phyloP scores from a whole-genome alignment of 2,113 vertebrate species.

The Prinia subflava region DNA sequence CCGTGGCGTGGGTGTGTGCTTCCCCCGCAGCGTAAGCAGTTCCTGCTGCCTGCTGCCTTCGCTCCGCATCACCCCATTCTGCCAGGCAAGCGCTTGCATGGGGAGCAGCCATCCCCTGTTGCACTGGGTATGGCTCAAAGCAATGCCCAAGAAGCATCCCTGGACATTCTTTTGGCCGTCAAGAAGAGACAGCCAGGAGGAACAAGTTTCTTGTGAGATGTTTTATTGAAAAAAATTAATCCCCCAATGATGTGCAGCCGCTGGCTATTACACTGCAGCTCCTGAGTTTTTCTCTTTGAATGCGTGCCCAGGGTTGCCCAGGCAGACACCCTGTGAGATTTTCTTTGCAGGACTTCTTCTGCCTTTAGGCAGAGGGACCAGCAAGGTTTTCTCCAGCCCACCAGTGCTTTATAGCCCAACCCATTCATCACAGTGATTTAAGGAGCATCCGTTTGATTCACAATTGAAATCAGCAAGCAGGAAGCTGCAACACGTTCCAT shows the following conservation, averaged over 20 bases:
- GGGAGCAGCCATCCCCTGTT: background rate
- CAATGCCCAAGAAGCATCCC: background rate
- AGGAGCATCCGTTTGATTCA: background rate
- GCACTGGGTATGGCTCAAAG: background rate
- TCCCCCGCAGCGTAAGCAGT: background rate
- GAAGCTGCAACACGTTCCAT: background rate
- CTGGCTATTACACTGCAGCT: background rate
- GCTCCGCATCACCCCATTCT: background rate
- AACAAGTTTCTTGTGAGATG: background rate
- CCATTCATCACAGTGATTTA: background rate
- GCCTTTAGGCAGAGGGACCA: background rate
- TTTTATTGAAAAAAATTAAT: background rate
- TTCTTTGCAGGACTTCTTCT: background rate
- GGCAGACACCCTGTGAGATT: background rate
- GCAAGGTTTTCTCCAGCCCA: background rate
- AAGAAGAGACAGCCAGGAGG: background rate
- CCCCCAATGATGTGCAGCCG: background rate
- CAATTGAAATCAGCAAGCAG: background rate
- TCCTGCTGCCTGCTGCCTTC: constrained; percentile 5
- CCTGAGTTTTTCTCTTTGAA: background rate
- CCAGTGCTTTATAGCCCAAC: background rate
- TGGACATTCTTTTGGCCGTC: background rate
- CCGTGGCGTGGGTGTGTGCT: background rate
- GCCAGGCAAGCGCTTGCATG: background rate
- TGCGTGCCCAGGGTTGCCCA: background rate